Base-by-base conservation (phyloP, 2,113 vertebrate genomes). In the Macrotus californicus region DNA sequence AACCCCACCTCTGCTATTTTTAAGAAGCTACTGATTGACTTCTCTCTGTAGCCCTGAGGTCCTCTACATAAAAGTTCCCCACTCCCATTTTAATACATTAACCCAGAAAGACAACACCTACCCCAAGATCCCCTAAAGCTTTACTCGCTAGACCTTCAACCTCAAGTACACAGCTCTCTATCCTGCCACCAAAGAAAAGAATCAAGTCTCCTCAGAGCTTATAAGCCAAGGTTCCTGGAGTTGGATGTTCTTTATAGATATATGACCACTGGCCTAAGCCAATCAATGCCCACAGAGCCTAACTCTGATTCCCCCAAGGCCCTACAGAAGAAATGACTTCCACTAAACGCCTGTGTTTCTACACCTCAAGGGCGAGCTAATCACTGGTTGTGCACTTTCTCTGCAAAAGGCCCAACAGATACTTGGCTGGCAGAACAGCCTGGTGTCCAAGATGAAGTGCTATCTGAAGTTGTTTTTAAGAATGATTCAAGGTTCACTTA, bases 401-500 rank as follows among this genome's bases (percentile, higher is more conserved):
- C 43, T 5, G 18, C n/a, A 87, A 91, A 80, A 43, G 34, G 83
- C 12, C 61, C 50, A 79, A 5, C 8, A 90, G 36, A 39, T 39
- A 72, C 29, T 18, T 85, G 34, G 41, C 36, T 94, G 46, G 54
- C 1, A 19, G 34, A 73, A 86, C 31, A 87, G 88, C 14, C 50
- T 59, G 16, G 31, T 21, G 70, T 77, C 69, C 43, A 82, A 39
- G 12, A 93, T 39, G 39, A 95, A 92, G 46, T 41, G 66, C 43
- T 80, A 59, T 21, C 39, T 73, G 7, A 83, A 46, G 61, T 9
- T 79, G 61, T 54, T 82, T 93, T 69, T 64, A 73, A 34, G 59
- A 83, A 61, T n/a, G 50, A 77, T 43, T n/a, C 18, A 29, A 92
- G 79, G 77, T 89, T 46, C 84, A 99, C 99, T 99, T 98, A 99